phyloP scores from a whole-genome alignment of 2,888 invertebrate genomes.

The Orthosia cruda region DNA sequence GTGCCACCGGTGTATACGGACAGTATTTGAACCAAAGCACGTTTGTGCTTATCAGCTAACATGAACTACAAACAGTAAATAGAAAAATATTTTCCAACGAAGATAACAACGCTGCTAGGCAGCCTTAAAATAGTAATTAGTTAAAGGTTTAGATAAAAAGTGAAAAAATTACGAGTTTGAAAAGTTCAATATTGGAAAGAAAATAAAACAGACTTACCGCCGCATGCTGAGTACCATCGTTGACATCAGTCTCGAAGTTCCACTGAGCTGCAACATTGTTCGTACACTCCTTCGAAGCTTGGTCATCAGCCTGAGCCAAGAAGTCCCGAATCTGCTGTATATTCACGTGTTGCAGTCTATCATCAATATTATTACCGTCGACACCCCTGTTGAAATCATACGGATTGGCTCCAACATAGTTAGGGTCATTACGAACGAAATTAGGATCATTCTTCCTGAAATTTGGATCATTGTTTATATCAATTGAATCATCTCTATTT shows the following conservation, averaged over 20 bases:
- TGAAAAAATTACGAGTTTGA: neutral
- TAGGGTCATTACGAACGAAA: slow-evolving; percentile 88
- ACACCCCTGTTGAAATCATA: slow-evolving; percentile 86
- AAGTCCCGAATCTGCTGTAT: slow-evolving; percentile 91
- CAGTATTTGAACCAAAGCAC: neutral
- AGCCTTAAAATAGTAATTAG: neutral
- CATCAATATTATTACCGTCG: slow-evolving; percentile 84
- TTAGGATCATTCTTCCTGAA: slow-evolving; percentile 90
- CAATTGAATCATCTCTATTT: slow-evolving; percentile 87
- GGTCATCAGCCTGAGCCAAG: slow-evolving; percentile 94
- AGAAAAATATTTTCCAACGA: neutral
- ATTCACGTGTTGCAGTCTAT: slow-evolving; percentile 86
- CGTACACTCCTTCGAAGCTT: slow-evolving; percentile 95
- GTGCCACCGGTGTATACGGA: neutral
- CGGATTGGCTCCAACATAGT: slow-evolving; percentile 86
- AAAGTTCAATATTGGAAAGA: neutral
- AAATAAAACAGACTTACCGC: slow-evolving; percentile 93
- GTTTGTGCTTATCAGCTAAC: slow-evolving; percentile 2
- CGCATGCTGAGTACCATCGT: slow-evolving; percentile 95
- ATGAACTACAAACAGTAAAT: neutral
- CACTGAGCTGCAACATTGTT: slow-evolving; percentile 97
- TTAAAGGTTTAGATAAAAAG: neutral
- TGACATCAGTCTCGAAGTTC: slow-evolving; percentile 97
- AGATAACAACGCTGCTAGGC: neutral
- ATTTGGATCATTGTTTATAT: slow-evolving; percentile 87